Conservation (phyloP, 2,888 invertebrate species). For the Aromia moschata region DNA sequence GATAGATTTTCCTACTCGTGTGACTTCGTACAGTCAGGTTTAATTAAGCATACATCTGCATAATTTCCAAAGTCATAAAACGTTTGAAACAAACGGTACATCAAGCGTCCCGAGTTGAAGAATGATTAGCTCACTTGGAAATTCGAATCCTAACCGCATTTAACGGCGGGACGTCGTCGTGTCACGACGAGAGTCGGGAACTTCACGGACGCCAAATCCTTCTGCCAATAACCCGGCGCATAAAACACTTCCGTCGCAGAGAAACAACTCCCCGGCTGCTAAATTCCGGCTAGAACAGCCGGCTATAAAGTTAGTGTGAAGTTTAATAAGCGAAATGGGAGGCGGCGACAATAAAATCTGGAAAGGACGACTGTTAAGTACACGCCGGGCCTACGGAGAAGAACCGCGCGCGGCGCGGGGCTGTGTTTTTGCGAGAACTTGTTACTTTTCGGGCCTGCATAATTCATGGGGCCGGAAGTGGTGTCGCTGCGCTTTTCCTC, state of each 20-base stretch:
- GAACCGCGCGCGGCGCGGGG: constrained; percentile 25
- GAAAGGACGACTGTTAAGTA: constrained; percentile 1
- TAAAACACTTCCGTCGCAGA: background rate
- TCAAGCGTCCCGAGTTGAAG: no score
- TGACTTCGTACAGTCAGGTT: no score
- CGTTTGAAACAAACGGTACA: no score
- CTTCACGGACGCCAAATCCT: background rate
- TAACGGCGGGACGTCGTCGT: background rate
- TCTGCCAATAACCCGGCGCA: background rate
- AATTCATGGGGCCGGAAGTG: constrained; percentile 41
- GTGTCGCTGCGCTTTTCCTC: constrained; percentile 43
- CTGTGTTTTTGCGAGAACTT: constrained; percentile 42
- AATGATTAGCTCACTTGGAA: background rate
- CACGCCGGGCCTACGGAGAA: background rate
- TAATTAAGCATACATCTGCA: no score
- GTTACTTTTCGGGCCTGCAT: constrained; percentile 44
- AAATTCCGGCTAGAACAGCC: background rate
- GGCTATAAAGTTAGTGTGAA: background rate
- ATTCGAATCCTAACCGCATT: background rate
- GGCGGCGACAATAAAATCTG: constrained; percentile 2
- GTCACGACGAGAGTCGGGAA: no score
- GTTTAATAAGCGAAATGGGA: constrained; percentile 4
- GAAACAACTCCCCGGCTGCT: background rate
- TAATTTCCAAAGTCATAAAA: no score
- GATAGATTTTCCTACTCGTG: no score